Evolutionary conservation across 2,888 invertebrate genomes (phyloP), one percentile per base, ranked within the genome.

Genomic region (Trichogramma evanescens): DNA sequence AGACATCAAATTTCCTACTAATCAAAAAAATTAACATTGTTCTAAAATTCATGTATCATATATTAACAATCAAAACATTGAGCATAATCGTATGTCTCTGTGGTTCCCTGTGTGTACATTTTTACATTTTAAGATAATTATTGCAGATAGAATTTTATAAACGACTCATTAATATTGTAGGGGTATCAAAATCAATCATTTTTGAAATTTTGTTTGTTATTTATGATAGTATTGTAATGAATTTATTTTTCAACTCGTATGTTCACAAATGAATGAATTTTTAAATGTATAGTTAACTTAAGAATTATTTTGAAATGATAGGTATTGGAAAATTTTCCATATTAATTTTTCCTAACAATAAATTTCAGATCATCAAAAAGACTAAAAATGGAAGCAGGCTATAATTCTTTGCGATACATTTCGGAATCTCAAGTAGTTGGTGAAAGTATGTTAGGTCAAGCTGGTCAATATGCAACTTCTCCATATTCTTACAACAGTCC

Each of bases 381-480:
- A 66, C 72, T 84, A 67, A 84, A 84, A 78, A 82, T 83, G 81
- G 84, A 84, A 68, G 82, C 83, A 52, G 83, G 82, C 65, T 79
- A 80, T 68, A 77, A 76, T 66, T 78, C 76, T 53, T 70, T 67
- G 64, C 71, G 73, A 43, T 75, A 75, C 63, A 72, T 70, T 75
- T 75, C 70, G 69, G 81, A 67, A 57, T 61, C 68, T 42, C 72
- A 73, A 58, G 74, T 72, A 52, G 68, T 66, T 50, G 71, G 68
- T 52, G 75, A 75, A 58, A 69, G 67, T 64, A 63, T 74, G 55
- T 74, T 74, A 64, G 68, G 71, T 62, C 74, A 75, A 64, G 68
- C 69, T 46, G 71, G 70, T 50, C 68, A 70, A 26, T 77, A 71
- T 45, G 68, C 68, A 56, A 71, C 71, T 38, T 74, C 76, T 42